phyloP scores from a whole-genome alignment of 2,113 vertebrate genomes.

The Oenanthe oenanthe region DNA sequence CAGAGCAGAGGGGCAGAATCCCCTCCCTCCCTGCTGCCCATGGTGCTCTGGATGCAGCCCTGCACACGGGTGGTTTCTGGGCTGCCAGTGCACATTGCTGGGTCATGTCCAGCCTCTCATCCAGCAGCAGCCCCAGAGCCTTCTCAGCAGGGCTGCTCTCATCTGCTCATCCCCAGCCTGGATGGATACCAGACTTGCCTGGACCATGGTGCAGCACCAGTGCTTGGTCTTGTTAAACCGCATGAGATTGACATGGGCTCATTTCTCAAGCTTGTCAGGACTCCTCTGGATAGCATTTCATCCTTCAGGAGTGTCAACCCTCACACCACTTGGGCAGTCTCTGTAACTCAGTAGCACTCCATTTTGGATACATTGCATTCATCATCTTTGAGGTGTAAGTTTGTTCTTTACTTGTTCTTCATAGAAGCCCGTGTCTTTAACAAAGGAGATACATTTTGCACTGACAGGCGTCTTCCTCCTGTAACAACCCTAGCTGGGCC shows the following conservation, averaged over 20 bases:
- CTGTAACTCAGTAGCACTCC: background rate
- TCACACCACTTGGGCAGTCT: background rate
- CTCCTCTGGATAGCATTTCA: background rate
- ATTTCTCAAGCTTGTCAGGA: background rate
- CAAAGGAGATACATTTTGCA: background rate
- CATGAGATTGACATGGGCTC: background rate
- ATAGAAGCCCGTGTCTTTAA: background rate
- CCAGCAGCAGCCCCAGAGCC: background rate
- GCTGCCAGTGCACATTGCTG: background rate
- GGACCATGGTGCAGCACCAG: background rate
- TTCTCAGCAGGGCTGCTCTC: background rate
- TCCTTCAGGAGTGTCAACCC: background rate
- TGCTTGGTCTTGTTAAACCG: background rate
- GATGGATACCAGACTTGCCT: background rate
- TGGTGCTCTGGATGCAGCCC: background rate
- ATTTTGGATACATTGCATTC: background rate
- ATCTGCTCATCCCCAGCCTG: background rate
- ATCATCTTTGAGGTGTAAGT: background rate
- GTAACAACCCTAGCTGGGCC: background rate
- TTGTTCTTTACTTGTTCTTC: background rate
- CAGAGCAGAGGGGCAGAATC: background rate
- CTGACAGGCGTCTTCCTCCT: rapidly evolving
- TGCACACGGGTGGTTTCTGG: background rate
- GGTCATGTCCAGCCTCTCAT: background rate
- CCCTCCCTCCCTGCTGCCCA: background rate